phyloP scores from a whole-genome alignment of 2,797 vertebrate species.

The Manis javanica region DNA sequence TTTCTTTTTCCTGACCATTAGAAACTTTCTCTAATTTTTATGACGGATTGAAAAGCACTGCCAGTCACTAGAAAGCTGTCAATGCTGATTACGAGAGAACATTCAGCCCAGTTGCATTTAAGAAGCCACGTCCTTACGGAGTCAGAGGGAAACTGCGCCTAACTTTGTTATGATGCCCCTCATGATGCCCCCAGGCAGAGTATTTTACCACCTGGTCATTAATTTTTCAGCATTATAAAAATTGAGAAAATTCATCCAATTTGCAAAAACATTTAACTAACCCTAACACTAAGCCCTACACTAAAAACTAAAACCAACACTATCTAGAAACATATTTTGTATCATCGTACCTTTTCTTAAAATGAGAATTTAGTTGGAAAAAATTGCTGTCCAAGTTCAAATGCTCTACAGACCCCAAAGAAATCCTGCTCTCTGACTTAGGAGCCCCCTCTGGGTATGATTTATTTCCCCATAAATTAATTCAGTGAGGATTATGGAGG shows the following conservation, averaged over 20 bases:
- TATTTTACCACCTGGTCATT: conserved; percentile 16
- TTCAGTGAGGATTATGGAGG: not conserved
- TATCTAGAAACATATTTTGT: not conserved
- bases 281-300: not conserved
- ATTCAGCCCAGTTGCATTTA: conserved; percentile 71
- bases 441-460: not conserved
- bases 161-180: not conserved
- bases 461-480: not conserved
- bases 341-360: not conserved
- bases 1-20: not conserved
- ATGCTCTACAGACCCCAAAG: not conserved
- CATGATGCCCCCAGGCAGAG: not conserved
- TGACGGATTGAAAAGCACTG: not conserved
- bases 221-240: conserved; percentile 54
- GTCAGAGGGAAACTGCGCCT: not conserved
- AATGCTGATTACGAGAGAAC: conserved; percentile 56
- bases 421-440: not conserved
- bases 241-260: not conserved
- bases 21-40: conserved; percentile 59
- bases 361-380: not conserved
- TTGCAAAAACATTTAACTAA: conserved; percentile 41
- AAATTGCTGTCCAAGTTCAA: conserved; percentile 5
- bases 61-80: not conserved
- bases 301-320: not conserved
- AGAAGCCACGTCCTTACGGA: conserved; percentile 56